phyloP scores from a whole-genome alignment of 2,888 invertebrate species.

The Ethmia dodecea region DNA sequence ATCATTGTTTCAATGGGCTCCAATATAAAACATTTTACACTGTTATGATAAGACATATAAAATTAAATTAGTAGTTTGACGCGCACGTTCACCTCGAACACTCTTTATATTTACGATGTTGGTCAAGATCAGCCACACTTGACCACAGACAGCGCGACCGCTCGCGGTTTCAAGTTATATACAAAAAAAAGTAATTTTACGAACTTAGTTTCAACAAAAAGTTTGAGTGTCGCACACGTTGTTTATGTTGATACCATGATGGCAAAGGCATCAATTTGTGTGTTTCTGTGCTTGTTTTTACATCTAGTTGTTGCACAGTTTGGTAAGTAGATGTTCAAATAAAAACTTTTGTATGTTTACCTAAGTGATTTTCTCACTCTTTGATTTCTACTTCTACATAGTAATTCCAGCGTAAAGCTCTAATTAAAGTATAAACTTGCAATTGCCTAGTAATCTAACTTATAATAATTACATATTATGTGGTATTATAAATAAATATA shows the following conservation, averaged over 20 bases:
- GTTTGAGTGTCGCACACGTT: neutral
- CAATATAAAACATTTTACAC: too few species aligned
- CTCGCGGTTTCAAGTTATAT: neutral
- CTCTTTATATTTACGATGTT: constrained; percentile 20
- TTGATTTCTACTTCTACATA: too few species aligned
- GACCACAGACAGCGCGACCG: constrained; percentile 6
- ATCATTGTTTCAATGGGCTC: too few species aligned
- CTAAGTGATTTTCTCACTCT: too few species aligned
- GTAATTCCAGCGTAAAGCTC: too few species aligned
- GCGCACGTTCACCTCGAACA: constrained; percentile 15
- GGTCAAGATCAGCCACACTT: constrained; percentile 21
- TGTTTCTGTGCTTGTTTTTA: constrained; percentile 38
- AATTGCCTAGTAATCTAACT: too few species aligned
- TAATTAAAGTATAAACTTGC: too few species aligned
- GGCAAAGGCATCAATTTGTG: constrained; percentile 29
- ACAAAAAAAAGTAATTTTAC: neutral
- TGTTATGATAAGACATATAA: too few species aligned
- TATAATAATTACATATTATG: too few species aligned
- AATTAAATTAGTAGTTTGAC: constrained; percentile 4
- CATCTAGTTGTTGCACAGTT: constrained; percentile 43
- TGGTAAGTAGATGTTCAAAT: constrained; percentile 48
- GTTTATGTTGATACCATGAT: too few species aligned
- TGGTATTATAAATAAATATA: too few species aligned
- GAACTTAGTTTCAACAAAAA: constrained; percentile 2
- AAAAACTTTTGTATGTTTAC: too few species aligned